Evolutionary conservation across 2,888 invertebrate genomes (phyloP).

Genomic region (Cryptocheilus praepositus): DNA sequence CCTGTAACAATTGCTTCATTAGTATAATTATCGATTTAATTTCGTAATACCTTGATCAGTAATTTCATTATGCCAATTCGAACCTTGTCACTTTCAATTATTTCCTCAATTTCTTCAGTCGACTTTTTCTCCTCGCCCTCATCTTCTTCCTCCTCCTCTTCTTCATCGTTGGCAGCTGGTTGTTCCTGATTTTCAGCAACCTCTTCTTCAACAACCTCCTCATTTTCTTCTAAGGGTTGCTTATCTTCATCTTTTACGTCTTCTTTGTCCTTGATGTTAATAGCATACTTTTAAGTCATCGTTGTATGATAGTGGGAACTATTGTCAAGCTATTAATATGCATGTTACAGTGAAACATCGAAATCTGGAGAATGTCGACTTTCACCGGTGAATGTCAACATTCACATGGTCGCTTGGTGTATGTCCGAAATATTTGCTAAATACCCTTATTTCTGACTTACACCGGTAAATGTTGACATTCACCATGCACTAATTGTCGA

Average conservation of each 20-base stretch:
- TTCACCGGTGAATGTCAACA: too few relatives aligned
- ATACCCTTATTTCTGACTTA: too few relatives aligned
- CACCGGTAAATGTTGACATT: too few relatives aligned
- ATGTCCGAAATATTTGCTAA: too few relatives aligned
- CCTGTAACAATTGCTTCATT: slow-evolving; percentile 46
- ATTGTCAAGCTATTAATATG: slow-evolving; percentile 16
- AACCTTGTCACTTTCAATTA: slow-evolving; percentile 65
- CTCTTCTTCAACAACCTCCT: slow-evolving; percentile 77
- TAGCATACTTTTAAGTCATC: background rate
- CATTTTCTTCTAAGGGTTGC: slow-evolving; percentile 68
- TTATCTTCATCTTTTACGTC: slow-evolving; percentile 59
- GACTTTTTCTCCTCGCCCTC: slow-evolving; percentile 42
- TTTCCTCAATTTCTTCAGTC: slow-evolving; percentile 56
- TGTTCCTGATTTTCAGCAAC: slow-evolving; percentile 69
- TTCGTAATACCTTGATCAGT: slow-evolving; percentile 7
- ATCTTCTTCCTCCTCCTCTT: slow-evolving; percentile 52
- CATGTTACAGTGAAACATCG: too few relatives aligned
- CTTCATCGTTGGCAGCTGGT: slow-evolving; percentile 55
- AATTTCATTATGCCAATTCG: slow-evolving; percentile 20
- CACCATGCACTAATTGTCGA: too few relatives aligned
- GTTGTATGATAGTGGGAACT: slow-evolving; percentile 16
- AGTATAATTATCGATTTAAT: background rate
- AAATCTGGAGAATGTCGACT: too few relatives aligned
- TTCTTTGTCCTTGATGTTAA: slow-evolving; percentile 57
- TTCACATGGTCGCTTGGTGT: too few relatives aligned